A percentile compares a stretch with the other conserved stretches of the same genome.
Evolutionary conservation across 2,797 vertebrate species (phyloP).

Genomic region (Tragopan temminckii): DNA sequence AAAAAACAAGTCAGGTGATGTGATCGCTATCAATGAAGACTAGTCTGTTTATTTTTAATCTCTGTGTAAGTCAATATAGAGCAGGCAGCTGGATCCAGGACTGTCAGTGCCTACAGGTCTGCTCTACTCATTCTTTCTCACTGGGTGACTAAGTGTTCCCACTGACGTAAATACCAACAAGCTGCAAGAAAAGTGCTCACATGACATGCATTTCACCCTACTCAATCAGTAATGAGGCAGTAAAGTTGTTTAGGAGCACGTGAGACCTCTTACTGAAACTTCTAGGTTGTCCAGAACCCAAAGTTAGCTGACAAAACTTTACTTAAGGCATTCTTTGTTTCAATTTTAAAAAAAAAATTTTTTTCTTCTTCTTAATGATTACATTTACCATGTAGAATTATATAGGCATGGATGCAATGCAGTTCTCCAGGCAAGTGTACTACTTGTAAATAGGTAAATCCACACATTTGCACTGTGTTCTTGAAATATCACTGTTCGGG

Average conservation of each 20-base stretch:
- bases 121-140: background rate
- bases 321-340: background rate
- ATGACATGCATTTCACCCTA: background rate
- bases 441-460: background rate
- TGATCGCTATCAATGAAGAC: background rate
- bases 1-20: background rate
- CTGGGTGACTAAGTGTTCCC: rapidly evolving
- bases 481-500: background rate
- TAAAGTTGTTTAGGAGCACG: rapidly evolving
- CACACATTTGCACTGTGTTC: background rate
- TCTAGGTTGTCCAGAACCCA: background rate
- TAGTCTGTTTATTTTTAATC: background rate
- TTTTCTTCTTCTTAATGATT: background rate
- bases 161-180: background rate
- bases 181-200: background rate
- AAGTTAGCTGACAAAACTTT: background rate
- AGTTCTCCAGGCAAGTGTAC: background rate
- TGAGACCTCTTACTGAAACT: background rate
- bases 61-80: background rate
- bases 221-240: background rate
- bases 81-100: background rate
- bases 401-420: background rate
- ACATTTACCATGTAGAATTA: background rate
- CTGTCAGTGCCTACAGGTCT: background rate
- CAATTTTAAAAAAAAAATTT: background rate